Conservation (phyloP, 2,888 invertebrate genomes). For the Fragum sueziense region DNA sequence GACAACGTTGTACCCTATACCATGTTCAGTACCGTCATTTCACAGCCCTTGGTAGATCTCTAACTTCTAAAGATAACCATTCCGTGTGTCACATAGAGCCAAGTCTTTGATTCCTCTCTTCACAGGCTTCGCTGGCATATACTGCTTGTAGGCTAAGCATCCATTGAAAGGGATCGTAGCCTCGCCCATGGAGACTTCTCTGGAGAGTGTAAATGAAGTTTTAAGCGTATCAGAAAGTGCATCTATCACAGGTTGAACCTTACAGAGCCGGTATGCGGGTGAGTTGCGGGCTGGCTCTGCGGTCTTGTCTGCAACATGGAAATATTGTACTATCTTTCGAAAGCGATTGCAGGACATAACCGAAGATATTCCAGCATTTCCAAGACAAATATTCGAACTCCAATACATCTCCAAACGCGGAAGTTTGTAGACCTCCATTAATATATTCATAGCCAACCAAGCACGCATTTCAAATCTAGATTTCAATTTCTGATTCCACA, state of each 20-base stretch:
- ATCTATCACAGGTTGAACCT: background rate
- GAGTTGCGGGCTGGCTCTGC: background rate
- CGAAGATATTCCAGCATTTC: background rate
- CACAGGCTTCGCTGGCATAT: background rate
- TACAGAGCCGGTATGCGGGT: background rate
- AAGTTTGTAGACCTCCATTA: background rate
- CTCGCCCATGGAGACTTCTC: background rate
- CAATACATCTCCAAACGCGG: background rate
- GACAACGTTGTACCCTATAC: background rate
- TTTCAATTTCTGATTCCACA: slow-evolving; percentile 16
- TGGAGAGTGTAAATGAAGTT: too few relatives aligned
- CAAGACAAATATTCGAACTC: background rate
- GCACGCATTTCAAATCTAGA: background rate
- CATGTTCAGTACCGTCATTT: background rate
- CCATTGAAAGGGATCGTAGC: background rate
- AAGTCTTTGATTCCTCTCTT: background rate
- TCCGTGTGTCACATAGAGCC: background rate
- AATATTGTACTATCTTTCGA: background rate
- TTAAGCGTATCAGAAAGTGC: background rate
- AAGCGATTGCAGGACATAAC: background rate
- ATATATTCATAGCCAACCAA: background rate
- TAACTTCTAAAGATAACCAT: background rate
- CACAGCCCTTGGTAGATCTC: background rate
- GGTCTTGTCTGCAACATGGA: background rate
- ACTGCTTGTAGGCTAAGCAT: background rate